A percentile compares a stretch with the other conserved stretches of the same genome.
These are phyloP conservation scores for Zaprionus lachaisei DNA, from an alignment of 1,140 invertebrate species.

Conservation along the genomic window DNA sequence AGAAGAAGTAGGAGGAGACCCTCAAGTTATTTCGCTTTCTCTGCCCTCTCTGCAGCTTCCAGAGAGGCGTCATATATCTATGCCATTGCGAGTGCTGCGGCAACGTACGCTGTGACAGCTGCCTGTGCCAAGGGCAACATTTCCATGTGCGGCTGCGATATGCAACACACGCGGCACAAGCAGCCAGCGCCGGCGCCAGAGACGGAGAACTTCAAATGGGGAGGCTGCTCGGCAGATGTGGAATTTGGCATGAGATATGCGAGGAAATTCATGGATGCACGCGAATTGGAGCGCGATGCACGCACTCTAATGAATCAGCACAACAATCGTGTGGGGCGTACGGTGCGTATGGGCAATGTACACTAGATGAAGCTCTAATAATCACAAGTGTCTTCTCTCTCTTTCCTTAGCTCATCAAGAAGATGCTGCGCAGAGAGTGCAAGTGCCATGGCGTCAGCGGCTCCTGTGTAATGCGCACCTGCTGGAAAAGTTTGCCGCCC, in stretches of 20 bases:
- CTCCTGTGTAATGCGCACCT: slow-evolving; percentile 96
- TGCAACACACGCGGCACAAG: slow-evolving; percentile 62
- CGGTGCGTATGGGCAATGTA: slow-evolving; percentile 87
- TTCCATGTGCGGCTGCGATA: slow-evolving; percentile 93
- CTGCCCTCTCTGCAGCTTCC: slow-evolving; percentile 88
- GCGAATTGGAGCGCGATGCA: slow-evolving; percentile 92
- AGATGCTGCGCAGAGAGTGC: slow-evolving; percentile 92
- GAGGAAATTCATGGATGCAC: slow-evolving; percentile 92
- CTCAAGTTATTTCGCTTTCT: background rate
- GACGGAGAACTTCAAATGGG: slow-evolving; percentile 91
- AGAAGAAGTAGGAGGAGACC: background rate
- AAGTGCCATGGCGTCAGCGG: slow-evolving; percentile 99
- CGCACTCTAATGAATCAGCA: slow-evolving; percentile 98
- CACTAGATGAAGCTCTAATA: background rate
- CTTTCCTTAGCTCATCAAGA: slow-evolving; percentile 91
- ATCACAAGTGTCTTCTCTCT: background rate
- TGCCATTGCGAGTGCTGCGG: slow-evolving; percentile 95
- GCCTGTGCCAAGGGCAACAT: slow-evolving; percentile 96
- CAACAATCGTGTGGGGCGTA: slow-evolving; percentile 97
- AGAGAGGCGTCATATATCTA: slow-evolving; percentile 96
- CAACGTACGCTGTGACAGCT: slow-evolving; percentile 94
- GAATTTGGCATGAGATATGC: slow-evolving; percentile 91
- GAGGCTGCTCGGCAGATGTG: slow-evolving; percentile 93
- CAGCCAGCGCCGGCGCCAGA: slow-evolving; percentile 46
- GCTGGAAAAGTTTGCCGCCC: slow-evolving; percentile 95